Base-by-base conservation (phyloP, 2,888 invertebrate species). In the Oxystoma pomonae region DNA sequence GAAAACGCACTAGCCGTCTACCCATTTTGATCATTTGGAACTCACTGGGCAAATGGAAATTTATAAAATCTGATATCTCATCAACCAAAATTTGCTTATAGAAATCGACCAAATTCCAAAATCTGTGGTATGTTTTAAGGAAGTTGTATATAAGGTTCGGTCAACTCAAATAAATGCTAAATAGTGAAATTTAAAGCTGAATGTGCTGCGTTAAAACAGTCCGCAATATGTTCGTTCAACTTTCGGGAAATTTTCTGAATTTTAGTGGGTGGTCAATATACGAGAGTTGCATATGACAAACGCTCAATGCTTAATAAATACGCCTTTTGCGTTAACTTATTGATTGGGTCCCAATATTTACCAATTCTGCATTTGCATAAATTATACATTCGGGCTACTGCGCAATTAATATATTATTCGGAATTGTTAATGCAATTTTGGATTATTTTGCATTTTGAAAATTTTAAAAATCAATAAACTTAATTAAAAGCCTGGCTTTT, bases 231-330 rank as follows among this genome's bases (percentile, higher is more conserved):
- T n/a, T n/a, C n/a, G n/a, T n/a, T n/a, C n/a, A n/a, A n/a, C n/a
- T n/a, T n/a, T n/a, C n/a, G n/a, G n/a, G n/a, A n/a, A n/a, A n/a
- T n/a, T n/a, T n/a, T n/a, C n/a, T n/a, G n/a, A n/a, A n/a, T n/a
- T n/a, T n/a, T n/a, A n/a, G n/a, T n/a, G n/a, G n/a, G n/a, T n/a
- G 35, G 35, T 35, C 35, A 35, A 35, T 12, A 12, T 12, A 35
- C 12, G 35, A 12, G 12, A 49, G 58, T 57, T 58, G 19, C 21
- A 19, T 62, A 61, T 57, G 22, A 52, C 19, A 18, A 18, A 17
- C 61, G 50, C 35, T 59, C 20, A 17, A 61, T 20, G 16, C 52
- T 55, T 60, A 55, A 57, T 61, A 9, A 49, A 50, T 16, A 18
- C 17, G 53, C 22, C 19, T n/a, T 16, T 49, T 20, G 17, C 35